Percentiles rank a stretch among this genome's conserved stretches.
phyloP scores from a whole-genome alignment of 2,888 invertebrate genomes.

The Spisula subtruncata region DNA sequence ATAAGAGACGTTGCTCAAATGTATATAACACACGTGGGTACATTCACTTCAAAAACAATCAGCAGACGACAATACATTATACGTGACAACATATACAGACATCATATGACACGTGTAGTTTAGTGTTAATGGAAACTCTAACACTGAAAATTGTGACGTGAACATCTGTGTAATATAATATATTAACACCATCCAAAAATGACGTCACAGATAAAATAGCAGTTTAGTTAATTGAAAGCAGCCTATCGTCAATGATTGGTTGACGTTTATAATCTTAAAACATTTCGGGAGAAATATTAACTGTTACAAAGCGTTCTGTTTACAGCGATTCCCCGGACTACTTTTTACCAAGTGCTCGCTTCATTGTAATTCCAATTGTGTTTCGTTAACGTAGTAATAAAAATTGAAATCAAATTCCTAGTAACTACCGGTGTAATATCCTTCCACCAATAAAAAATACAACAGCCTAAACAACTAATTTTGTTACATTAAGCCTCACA shows the following conservation, averaged over 20 bases:
- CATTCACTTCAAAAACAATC: not conserved
- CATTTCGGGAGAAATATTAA: too few relatives aligned
- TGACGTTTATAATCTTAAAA: too few relatives aligned
- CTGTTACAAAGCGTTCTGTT: too few relatives aligned
- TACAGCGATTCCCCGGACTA: too few relatives aligned
- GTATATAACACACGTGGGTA: too few relatives aligned
- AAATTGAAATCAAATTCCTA: not conserved
- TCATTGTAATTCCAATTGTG: too few relatives aligned
- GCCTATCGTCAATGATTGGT: too few relatives aligned
- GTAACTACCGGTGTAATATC: not conserved
- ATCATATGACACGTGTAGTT: not conserved
- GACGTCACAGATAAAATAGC: not conserved
- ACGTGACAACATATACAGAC: constrained; percentile 3
- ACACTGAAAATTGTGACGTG: not conserved
- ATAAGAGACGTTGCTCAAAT: too few relatives aligned
- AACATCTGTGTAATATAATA: not conserved
- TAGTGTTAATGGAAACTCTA: not conserved
- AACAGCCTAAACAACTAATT: not conserved
- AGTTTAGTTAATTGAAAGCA: too few relatives aligned
- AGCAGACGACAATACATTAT: not conserved
- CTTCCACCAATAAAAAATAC: not conserved
- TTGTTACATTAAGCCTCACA: not conserved
- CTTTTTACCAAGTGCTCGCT: too few relatives aligned
- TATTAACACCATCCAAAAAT: not conserved
- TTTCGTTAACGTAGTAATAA: not conserved